A percentile compares a stretch with the other conserved stretches of the same genome.
These are phyloP conservation scores for Aphaenogaster ashmeadi DNA, from an alignment of 1,140 invertebrate species.

Conservation along the genomic window DNA sequence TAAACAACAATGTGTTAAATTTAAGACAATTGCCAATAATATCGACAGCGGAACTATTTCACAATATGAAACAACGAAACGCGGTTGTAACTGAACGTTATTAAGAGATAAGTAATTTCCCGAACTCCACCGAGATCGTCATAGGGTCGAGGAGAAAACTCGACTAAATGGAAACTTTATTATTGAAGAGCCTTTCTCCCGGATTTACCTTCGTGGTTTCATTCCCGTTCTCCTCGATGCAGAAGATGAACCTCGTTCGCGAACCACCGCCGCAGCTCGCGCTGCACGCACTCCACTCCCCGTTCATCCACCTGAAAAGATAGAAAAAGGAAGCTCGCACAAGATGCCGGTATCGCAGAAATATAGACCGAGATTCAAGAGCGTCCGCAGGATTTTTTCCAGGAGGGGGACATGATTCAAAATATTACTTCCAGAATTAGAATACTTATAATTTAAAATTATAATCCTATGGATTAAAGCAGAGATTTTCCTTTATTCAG, in stretches of 20 bases:
- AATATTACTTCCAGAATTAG: too few relatives aligned
- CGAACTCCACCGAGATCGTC: not conserved
- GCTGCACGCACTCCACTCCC: constrained; percentile 95
- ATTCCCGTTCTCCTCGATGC: constrained; percentile 91
- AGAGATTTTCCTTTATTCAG: too few relatives aligned
- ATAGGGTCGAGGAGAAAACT: not conserved
- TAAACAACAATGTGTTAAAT: not conserved
- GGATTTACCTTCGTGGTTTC: constrained; percentile 90
- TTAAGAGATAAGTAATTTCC: constrained; percentile 28
- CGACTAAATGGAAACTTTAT: constrained; percentile 11
- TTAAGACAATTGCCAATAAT: not conserved
- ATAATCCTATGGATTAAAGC: too few relatives aligned
- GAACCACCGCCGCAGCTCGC: constrained; percentile 94
- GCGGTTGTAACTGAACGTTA: not conserved
- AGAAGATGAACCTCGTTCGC: constrained; percentile 92
- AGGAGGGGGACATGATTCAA: too few relatives aligned
- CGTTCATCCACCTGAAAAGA: constrained; percentile 94
- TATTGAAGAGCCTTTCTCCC: constrained; percentile 11
- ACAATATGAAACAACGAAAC: not conserved
- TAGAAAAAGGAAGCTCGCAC: constrained; percentile 35
- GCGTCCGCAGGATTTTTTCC: too few relatives aligned
- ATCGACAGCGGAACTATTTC: not conserved
- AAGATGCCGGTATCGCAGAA: not conserved
- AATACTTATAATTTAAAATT: too few relatives aligned
- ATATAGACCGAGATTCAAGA: not conserved